Evolutionary conservation across 2,888 invertebrate species (phyloP).

Genomic region (Tribolium freemani): DNA sequence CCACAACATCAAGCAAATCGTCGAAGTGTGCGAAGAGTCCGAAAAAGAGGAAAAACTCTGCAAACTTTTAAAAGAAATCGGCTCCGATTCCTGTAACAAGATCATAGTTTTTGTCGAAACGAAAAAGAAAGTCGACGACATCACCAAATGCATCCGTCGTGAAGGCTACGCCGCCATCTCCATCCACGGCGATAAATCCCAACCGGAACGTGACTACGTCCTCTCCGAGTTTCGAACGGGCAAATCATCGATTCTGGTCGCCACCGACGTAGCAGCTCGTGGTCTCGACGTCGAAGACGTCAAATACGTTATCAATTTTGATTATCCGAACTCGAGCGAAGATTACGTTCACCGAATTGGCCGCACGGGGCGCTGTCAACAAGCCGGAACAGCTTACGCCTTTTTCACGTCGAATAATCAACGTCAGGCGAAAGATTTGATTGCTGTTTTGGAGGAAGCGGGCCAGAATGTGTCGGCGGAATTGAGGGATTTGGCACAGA

Average conservation of each 20-base stretch:
- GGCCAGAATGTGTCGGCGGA: constrained; percentile 75
- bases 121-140: constrained; percentile 94
- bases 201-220: constrained; percentile 90
- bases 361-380: constrained; percentile 93
- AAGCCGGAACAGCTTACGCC: constrained; percentile 94
- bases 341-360: constrained; percentile 98
- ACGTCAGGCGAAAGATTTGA: constrained; percentile 91
- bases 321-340: constrained; percentile 97
- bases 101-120: constrained; percentile 99
- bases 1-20: constrained; percentile 96
- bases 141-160: constrained; percentile 84
- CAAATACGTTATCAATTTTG: constrained; percentile 99
- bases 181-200: constrained; percentile 96
- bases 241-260: constrained; percentile 88
- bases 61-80: constrained; percentile 84
- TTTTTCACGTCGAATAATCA: constrained; percentile 95
- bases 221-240: constrained; percentile 86
- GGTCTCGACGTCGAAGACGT: constrained; percentile 96
- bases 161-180: constrained; percentile 86
- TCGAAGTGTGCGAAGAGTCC: constrained; percentile 92
- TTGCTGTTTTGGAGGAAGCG: constrained; percentile 93
- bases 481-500: constrained; percentile 67
- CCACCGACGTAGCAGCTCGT: constrained; percentile 95
- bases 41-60: constrained; percentile 89
- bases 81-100: constrained; percentile 89